A percentile compares a stretch with the other conserved stretches of the same genome.
Evolutionary conservation across 1,140 invertebrate species (phyloP).

Genomic region (Solen grandis): DNA sequence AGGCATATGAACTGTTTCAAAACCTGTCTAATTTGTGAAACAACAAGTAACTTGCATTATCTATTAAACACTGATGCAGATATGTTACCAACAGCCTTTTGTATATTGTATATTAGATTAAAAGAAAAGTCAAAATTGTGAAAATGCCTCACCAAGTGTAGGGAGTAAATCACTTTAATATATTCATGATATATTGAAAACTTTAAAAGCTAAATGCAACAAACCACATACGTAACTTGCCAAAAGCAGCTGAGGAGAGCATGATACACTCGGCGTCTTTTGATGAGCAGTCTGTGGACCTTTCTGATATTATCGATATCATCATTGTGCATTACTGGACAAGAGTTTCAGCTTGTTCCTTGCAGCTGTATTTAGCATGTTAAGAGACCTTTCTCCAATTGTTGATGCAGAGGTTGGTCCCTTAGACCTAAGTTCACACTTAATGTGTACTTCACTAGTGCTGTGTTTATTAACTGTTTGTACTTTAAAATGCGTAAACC

Average conservation of each 20-base stretch:
- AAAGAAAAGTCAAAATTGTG: too few species aligned
- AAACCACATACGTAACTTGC: too few species aligned
- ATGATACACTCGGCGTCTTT: conserved; percentile 31
- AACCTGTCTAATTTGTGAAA: neutral
- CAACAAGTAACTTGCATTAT: neutral
- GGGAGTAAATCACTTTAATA: neutral
- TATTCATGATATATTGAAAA: too few species aligned
- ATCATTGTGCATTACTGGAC: conserved; percentile 2
- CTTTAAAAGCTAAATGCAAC: too few species aligned
- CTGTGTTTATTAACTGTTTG: neutral
- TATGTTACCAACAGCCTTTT: too few species aligned
- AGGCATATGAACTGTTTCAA: conserved; percentile 3
- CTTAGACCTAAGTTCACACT: neutral
- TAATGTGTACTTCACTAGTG: neutral
- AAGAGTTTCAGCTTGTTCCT: neutral
- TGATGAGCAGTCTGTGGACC: conserved; percentile 18
- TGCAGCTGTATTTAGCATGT: neutral
- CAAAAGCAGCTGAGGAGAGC: neutral
- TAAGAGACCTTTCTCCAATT: neutral
- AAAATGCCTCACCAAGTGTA: too few species aligned
- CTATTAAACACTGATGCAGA: too few species aligned
- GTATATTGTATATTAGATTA: too few species aligned
- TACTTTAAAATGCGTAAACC: neutral
- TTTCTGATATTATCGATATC: conserved; percentile 20
- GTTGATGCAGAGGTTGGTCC: neutral